These are phyloP conservation scores for Kryphioiulus occultus DNA, from an alignment of 2,888 invertebrate species.

Conservation along the genomic window DNA sequence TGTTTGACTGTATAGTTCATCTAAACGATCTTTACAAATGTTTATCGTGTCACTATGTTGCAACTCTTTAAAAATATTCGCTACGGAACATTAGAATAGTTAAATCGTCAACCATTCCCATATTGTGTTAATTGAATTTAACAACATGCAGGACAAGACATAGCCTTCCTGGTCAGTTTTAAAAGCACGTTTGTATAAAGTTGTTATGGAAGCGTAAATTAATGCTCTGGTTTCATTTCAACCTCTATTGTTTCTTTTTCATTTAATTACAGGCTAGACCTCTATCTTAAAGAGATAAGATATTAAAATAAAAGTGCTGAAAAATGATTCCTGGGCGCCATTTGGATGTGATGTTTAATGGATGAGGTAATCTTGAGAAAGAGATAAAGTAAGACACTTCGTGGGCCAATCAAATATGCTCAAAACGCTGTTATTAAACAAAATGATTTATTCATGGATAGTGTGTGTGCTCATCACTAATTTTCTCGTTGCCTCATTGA, in stretches of 20 bases:
- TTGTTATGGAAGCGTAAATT: background rate
- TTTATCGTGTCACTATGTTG: background rate
- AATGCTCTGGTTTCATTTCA: background rate
- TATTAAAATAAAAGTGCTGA: slow-evolving; percentile 2
- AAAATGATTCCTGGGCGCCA: slow-evolving; percentile 14
- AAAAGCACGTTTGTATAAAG: background rate
- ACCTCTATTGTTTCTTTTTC: background rate
- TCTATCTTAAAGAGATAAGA: background rate
- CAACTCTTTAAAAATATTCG: background rate
- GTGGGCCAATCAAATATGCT: slow-evolving; percentile 28
- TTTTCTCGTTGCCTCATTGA: background rate
- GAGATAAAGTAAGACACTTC: slow-evolving; percentile 22
- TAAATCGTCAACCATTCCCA: background rate
- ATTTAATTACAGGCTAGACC: background rate
- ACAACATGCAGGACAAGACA: background rate
- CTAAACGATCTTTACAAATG: background rate
- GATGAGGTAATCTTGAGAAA: slow-evolving; percentile 30
- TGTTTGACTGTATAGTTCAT: background rate
- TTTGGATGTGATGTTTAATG: background rate
- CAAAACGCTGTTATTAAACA: slow-evolving; percentile 28
- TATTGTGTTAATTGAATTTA: background rate
- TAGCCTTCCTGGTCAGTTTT: background rate
- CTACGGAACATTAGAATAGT: background rate
- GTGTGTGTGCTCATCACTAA: slow-evolving; percentile 42
- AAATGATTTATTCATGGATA: slow-evolving; percentile 42